Conservation (phyloP, 2,113 vertebrate species). For the Oncorhynchus kisutch region DNA sequence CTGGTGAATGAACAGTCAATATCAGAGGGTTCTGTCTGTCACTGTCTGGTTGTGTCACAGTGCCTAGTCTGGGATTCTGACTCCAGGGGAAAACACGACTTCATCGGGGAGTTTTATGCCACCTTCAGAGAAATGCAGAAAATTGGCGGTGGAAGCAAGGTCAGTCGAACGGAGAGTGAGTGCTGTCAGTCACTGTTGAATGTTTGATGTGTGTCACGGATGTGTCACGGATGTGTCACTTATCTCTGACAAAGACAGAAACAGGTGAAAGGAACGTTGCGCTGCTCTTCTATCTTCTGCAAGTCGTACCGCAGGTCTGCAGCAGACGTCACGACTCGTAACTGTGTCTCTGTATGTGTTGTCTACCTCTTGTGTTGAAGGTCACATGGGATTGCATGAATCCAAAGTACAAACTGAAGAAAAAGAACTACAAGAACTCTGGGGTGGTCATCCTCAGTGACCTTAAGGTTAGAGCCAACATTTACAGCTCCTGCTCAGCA, state of each 20-base stretch:
- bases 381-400: slow-evolving; percentile 93
- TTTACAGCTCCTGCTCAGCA: background rate
- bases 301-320: background rate
- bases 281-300: background rate
- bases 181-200: slow-evolving; percentile 3
- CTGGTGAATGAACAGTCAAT: background rate
- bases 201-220: slow-evolving; percentile 19
- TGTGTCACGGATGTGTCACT: slow-evolving; percentile 11
- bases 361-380: slow-evolving; percentile 38
- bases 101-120: slow-evolving; percentile 93
- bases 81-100: slow-evolving; percentile 92
- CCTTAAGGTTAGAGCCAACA: slow-evolving; percentile 81
- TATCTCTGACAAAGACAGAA: slow-evolving; percentile 20
- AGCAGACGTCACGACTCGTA: background rate
- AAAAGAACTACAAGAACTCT: slow-evolving; percentile 93
- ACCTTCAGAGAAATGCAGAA: slow-evolving; percentile 93
- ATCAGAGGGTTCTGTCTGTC: slow-evolving; percentile 31
- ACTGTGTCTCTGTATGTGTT: slow-evolving; percentile 19
- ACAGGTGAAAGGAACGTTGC: slow-evolving; percentile 21
- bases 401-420: slow-evolving; percentile 92
- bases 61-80: slow-evolving; percentile 93
- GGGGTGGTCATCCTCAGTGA: slow-evolving; percentile 86
- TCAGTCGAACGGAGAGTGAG: slow-evolving; percentile 61
- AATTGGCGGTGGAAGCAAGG: slow-evolving; percentile 84
- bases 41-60: slow-evolving; percentile 56